A percentile compares a stretch with the other conserved stretches of the same genome.
phyloP scores from a whole-genome alignment of 2,797 vertebrate genomes.

The Cheirogaleus major region DNA sequence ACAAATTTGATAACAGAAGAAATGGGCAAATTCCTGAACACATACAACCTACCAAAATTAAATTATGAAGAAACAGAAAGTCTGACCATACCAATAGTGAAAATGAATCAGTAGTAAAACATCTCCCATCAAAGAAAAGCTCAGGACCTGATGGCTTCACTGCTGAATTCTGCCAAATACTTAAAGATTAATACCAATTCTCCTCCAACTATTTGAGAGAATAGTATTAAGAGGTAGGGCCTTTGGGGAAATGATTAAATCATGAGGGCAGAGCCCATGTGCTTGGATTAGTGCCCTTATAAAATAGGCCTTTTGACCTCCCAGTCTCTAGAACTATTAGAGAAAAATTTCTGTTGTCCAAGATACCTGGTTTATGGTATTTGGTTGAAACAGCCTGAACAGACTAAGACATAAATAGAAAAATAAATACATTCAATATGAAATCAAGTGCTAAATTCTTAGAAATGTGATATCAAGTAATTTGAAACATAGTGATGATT shows the following conservation, averaged over 20 bases:
- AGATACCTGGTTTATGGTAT: too few species aligned
- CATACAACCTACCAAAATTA: too few species aligned
- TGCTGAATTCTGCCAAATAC: not conserved
- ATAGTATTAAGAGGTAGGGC: not conserved
- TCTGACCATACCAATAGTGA: too few species aligned
- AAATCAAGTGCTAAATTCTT: slow-evolving; percentile 14
- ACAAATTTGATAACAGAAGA: too few species aligned
- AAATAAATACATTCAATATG: not conserved
- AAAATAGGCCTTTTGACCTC: not conserved
- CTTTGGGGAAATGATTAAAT: not conserved
- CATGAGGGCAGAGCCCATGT: not conserved
- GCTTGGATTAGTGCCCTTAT: not conserved
- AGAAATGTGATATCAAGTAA: not conserved
- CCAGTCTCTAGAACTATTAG: too few species aligned
- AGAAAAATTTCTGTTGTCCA: not conserved
- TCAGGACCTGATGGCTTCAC: not conserved
- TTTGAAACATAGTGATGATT: not conserved
- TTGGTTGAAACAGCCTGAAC: not conserved
- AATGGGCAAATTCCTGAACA: too few species aligned
- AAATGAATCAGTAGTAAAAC: too few species aligned
- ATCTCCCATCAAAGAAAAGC: not conserved
- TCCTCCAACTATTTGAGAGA: not conserved
- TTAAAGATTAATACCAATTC: not conserved
- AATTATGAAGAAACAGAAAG: too few species aligned
- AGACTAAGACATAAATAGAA: not conserved